Conservation (phyloP, 2,888 invertebrate genomes). For the Colostygia pectinataria region DNA sequence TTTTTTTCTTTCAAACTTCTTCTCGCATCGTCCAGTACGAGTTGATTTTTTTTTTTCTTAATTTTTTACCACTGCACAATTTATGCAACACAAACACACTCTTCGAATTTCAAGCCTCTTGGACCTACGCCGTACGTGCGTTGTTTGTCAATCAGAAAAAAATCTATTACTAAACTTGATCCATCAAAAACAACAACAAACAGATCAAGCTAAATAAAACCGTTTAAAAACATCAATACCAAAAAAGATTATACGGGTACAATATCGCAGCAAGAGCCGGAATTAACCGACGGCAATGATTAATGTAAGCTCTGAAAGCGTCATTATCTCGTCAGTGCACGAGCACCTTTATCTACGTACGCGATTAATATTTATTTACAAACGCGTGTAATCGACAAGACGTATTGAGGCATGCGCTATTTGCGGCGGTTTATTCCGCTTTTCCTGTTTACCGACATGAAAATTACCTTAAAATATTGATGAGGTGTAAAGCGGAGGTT, state of each 20-base stretch:
- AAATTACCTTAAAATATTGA: neutral
- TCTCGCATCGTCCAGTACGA: too few species aligned
- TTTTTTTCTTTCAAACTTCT: too few species aligned
- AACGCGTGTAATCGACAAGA: neutral
- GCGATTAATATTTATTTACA: conserved; percentile 15
- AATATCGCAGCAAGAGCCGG: neutral
- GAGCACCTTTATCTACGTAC: conserved; percentile 10
- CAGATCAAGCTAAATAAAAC: too few species aligned
- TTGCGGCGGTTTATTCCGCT: neutral
- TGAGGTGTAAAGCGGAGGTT: neutral
- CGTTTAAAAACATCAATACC: too few species aligned
- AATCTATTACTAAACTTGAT: too few species aligned
- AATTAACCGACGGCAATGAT: conserved; percentile 10
- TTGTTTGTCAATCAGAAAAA: too few species aligned
- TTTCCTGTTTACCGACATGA: conserved; percentile 1
- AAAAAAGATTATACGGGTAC: neutral
- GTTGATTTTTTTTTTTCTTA: too few species aligned
- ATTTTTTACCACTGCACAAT: too few species aligned
- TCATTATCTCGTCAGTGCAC: conserved; percentile 18
- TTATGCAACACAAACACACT: too few species aligned
- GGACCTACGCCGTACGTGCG: too few species aligned
- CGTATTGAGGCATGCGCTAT: neutral
- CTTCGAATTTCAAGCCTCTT: too few species aligned
- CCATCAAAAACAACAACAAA: too few species aligned
- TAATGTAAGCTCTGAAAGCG: conserved; percentile 12